A percentile compares a stretch with the other conserved stretches of the same genome.
These are phyloP conservation scores for Agrochola macilenta DNA, from an alignment of 2,888 invertebrate genomes.

Conservation along the genomic window DNA sequence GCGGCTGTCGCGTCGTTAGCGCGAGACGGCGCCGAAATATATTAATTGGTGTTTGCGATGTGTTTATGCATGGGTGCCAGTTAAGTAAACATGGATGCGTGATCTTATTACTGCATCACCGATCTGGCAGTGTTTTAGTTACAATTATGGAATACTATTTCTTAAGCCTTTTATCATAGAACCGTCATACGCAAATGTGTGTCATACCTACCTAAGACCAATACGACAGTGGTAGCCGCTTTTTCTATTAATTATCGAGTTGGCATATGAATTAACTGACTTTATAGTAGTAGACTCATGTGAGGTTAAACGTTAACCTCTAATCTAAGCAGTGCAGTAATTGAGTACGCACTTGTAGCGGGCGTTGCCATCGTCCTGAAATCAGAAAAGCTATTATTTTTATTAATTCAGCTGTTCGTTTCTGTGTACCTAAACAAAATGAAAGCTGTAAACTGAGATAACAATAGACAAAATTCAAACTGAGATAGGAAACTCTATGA, in stretches of 20 bases:
- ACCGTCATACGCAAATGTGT: neutral
- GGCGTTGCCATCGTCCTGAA: neutral
- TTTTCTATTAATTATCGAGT: neutral
- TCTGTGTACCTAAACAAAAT: neutral
- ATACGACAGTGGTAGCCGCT: neutral
- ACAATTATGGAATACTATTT: too few relatives aligned
- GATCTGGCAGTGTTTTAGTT: neutral
- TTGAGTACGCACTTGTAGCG: neutral
- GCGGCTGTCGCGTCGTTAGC: conserved; percentile 3
- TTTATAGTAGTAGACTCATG: neutral
- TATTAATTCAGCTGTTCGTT: neutral
- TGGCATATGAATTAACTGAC: neutral
- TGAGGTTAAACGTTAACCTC: neutral
- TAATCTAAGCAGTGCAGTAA: neutral
- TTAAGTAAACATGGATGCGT: neutral
- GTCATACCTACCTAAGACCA: neutral
- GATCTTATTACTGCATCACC: neutral
- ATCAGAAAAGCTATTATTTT: neutral
- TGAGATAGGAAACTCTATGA: neutral
- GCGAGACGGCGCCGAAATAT: conserved; percentile 7
- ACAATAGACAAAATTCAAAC: neutral
- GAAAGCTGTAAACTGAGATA: neutral
- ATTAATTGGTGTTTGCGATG: conserved; percentile 45
- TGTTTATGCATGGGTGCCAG: conserved; percentile 6
- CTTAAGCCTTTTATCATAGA: neutral